phyloP scores from a whole-genome alignment of 2,888 invertebrate genomes.

The Bursaphelenchus okinawaensis region DNA sequence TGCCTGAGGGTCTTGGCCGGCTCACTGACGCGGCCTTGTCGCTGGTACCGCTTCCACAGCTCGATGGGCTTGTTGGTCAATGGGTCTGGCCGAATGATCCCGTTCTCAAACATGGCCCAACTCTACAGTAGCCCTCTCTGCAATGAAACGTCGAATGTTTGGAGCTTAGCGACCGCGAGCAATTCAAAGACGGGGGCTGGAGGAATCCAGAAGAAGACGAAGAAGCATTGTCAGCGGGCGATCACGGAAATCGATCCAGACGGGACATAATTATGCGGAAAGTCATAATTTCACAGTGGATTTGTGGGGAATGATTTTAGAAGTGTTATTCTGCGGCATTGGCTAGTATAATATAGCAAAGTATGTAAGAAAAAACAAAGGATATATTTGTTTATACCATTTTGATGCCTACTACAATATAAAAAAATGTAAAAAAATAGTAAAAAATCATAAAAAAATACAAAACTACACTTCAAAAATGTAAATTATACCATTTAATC shows the following conservation, averaged over 20 bases:
- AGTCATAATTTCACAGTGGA: no score
- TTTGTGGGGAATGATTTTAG: no score
- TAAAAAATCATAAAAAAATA: no score
- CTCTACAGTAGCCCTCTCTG: not conserved
- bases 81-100: constrained; percentile 51
- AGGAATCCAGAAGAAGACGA: not conserved
- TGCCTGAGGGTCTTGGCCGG: constrained; percentile 50
- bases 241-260: not conserved
- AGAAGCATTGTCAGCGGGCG: not conserved
- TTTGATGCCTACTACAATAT: no score
- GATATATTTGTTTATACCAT: no score
- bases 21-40: constrained; percentile 50
- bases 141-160: not conserved
- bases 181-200: not conserved
- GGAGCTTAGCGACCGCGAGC: not conserved
- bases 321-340: no score
- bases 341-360: no score
- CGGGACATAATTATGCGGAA: not conserved
- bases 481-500: no score
- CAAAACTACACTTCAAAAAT: no score
- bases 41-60: constrained; percentile 53
- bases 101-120: constrained; percentile 31
- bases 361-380: no score
- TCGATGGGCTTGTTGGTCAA: constrained; percentile 49
- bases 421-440: no score